Evolutionary conservation across 2,888 invertebrate genomes (phyloP).

Genomic region (Diarsia rubi): DNA sequence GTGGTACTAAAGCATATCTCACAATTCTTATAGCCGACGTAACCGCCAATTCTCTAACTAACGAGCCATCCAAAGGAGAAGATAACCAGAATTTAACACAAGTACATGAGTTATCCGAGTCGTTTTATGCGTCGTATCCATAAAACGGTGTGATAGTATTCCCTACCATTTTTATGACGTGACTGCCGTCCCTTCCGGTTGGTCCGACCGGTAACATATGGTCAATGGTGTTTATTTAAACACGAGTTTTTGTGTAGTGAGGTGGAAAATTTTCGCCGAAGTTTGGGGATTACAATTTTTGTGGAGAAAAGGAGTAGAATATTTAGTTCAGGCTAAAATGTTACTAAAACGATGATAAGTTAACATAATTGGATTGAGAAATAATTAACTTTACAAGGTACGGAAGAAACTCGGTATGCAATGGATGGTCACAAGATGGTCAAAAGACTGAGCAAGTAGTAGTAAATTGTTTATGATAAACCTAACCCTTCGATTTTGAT

Average conservation of each 20-base stretch:
- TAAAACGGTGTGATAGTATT: constrained; percentile 64
- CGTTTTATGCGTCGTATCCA: constrained; percentile 57
- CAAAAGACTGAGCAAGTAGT: too few species aligned
- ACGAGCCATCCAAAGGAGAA: constrained; percentile 27
- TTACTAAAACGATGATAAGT: neutral
- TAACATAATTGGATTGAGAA: neutral
- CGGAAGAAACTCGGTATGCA: too few species aligned
- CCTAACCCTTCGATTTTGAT: too few species aligned
- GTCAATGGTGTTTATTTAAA: constrained; percentile 66
- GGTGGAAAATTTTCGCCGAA: constrained; percentile 23
- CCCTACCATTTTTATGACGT: constrained; percentile 64
- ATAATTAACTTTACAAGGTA: too few species aligned
- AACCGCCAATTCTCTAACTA: constrained; percentile 25
- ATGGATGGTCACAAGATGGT: too few species aligned
- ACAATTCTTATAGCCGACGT: constrained; percentile 1
- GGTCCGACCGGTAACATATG: constrained; percentile 58
- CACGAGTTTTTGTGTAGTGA: constrained; percentile 41
- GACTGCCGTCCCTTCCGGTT: constrained; percentile 66
- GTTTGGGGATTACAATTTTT: constrained; percentile 5
- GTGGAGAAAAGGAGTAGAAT: neutral
- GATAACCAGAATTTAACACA: constrained; percentile 61
- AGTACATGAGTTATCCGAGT: constrained; percentile 58
- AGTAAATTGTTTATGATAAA: too few species aligned
- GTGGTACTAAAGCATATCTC: constrained; percentile 25
- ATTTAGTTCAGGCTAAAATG: neutral